phyloP scores from a whole-genome alignment of 2,113 vertebrate species.

The Spermophilus dauricus region DNA sequence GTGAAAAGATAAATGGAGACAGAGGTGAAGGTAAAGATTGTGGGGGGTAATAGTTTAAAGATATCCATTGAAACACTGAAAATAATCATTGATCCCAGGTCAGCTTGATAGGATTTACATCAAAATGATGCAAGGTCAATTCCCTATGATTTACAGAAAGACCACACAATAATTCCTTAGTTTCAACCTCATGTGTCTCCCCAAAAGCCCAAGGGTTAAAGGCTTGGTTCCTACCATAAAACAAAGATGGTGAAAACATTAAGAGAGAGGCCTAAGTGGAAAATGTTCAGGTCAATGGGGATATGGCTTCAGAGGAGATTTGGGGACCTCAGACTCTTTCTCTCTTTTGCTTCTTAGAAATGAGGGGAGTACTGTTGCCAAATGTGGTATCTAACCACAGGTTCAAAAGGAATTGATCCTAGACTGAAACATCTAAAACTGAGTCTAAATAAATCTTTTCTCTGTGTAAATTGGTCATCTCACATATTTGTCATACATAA shows the following conservation, averaged over 20 bases:
- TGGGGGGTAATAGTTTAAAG: not conserved
- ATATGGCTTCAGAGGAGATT: too few species aligned
- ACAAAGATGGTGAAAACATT: not conserved
- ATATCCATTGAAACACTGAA: conserved; percentile 6
- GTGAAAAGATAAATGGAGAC: not conserved
- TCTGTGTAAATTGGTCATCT: not conserved
- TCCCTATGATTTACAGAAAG: not conserved
- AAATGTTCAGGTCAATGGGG: not conserved
- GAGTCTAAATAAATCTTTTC: not conserved
- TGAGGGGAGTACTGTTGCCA: not conserved
- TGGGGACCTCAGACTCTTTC: not conserved
- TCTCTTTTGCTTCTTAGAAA: not conserved
- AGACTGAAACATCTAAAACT: not conserved
- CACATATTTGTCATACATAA: not conserved
- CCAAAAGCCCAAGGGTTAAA: not conserved
- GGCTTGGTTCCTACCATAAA: too few species aligned
- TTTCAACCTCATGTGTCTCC: not conserved
- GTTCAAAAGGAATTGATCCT: too few species aligned
- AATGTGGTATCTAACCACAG: too few species aligned
- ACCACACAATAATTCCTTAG: not conserved
- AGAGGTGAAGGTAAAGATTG: not conserved
- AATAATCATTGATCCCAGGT: not conserved
- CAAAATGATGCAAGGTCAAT: not conserved
- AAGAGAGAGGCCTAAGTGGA: not conserved
- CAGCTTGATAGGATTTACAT: not conserved